phyloP scores from a whole-genome alignment of 2,888 invertebrate species.

The Ashinkailepas kermadecensis region DNA sequence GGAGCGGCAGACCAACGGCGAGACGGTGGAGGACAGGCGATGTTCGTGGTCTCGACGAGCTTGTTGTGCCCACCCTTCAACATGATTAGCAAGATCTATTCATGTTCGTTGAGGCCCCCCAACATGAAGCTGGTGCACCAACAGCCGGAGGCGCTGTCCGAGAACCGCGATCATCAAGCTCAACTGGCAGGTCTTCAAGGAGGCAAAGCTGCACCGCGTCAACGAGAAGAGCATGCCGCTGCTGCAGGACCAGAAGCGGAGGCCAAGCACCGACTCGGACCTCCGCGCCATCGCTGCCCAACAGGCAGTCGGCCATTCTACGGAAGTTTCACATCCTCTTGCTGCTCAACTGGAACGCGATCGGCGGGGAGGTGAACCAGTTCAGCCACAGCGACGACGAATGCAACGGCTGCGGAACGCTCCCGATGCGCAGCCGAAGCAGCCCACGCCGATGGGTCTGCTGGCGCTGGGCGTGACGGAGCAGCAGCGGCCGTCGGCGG shows the following conservation, averaged over 20 bases:
- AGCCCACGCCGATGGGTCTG: background rate
- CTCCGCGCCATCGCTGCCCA: background rate
- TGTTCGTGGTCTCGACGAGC: conserved; percentile 38
- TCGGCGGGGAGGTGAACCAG: background rate
- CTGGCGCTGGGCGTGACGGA: background rate
- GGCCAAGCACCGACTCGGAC: background rate
- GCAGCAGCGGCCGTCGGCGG: background rate
- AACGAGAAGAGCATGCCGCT: conserved; percentile 5
- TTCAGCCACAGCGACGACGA: background rate
- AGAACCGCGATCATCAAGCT: background rate
- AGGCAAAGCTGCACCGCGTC: background rate
- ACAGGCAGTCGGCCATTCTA: background rate
- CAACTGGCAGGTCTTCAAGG: conserved; percentile 16
- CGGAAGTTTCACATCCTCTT: conserved; percentile 7
- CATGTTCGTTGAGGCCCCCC: conserved; percentile 30
- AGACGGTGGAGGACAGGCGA: background rate
- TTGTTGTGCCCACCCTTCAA: conserved; percentile 57
- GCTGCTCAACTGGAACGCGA: background rate
- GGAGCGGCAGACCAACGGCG: conserved; percentile 3
- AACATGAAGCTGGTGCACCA: conserved; percentile 28
- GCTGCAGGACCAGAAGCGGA: background rate
- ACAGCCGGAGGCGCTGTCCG: conserved; percentile 4
- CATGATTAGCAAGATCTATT: conserved; percentile 47
- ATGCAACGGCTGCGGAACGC: background rate
- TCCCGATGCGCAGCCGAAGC: background rate